Percentiles rank a stretch among this genome's conserved stretches.
Conservation (phyloP, 2,113 vertebrate genomes). For the Equus quagga region DNA sequence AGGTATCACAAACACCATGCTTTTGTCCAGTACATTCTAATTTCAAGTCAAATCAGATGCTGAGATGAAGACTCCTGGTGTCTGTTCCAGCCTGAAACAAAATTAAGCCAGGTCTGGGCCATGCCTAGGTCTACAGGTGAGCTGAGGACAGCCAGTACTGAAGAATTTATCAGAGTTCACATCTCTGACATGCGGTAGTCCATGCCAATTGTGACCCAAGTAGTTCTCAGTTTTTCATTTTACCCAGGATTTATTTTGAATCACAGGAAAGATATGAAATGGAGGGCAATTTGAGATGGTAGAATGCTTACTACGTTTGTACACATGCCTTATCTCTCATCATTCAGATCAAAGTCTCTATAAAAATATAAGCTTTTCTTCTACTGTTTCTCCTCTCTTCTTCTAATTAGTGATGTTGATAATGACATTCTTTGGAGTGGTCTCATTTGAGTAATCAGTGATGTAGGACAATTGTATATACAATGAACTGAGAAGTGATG, state of each 20-base stretch:
- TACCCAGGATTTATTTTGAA: neutral
- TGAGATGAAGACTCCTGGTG: neutral
- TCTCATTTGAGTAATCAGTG: too few relatives aligned
- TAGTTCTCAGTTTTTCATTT: neutral
- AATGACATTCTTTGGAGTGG: neutral
- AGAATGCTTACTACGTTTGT: accelerated
- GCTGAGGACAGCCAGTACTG: neutral
- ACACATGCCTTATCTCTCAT: accelerated
- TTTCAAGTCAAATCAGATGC: too few relatives aligned
- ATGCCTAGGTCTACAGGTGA: accelerated
- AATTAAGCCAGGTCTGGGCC: too few relatives aligned
- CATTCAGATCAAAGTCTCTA: neutral
- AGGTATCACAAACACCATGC: accelerated
- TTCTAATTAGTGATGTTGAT: neutral
- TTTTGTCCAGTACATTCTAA: neutral
- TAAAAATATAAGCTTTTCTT: neutral
- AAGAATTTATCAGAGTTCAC: neutral
- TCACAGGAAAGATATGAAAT: neutral
- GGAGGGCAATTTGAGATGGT: neutral
- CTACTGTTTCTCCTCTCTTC: neutral
- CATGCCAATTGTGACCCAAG: accelerated
- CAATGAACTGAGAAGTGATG: neutral
- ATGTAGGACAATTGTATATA: too few relatives aligned
- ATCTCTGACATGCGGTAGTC: neutral
- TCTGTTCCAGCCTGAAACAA: neutral